A percentile compares a stretch with the other conserved stretches of the same genome.
phyloP scores from a whole-genome alignment of 2,113 vertebrate genomes.

The Limnothrissa miodon region DNA sequence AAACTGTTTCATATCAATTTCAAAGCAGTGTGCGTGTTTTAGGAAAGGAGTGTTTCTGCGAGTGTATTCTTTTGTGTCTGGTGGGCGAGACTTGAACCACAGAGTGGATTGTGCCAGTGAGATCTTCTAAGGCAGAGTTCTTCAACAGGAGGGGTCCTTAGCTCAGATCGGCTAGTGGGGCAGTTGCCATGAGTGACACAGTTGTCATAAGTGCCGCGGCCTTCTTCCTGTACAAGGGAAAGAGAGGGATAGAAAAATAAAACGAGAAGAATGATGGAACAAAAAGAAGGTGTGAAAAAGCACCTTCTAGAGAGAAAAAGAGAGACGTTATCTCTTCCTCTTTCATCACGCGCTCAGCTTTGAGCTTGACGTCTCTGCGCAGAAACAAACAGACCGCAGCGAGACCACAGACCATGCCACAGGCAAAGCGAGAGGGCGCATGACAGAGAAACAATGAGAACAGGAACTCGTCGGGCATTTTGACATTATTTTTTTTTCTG shows the following conservation, averaged over 20 bases:
- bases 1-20: too few relatives aligned
- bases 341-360: slow-evolving; percentile 52
- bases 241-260: slow-evolving; percentile 48
- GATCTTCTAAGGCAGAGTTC: too few relatives aligned
- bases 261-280: slow-evolving; percentile 35
- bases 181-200: slow-evolving; percentile 49
- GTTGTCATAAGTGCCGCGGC: slow-evolving; percentile 44
- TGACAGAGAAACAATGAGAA: neutral
- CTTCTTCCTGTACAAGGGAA: slow-evolving; percentile 62
- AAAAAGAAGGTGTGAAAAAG: neutral
- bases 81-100: too few relatives aligned
- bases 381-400: slow-evolving; percentile 74
- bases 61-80: too few relatives aligned
- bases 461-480: neutral
- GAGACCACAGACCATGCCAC: slow-evolving; percentile 67
- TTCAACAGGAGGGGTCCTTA: too few relatives aligned
- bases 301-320: slow-evolving; percentile 41
- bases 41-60: too few relatives aligned
- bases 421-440: slow-evolving; percentile 50
- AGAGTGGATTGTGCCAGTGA: too few relatives aligned
- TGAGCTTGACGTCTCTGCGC: slow-evolving; percentile 60
- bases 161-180: slow-evolving; percentile 42
- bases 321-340: slow-evolving; percentile 55
- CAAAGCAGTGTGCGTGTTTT: too few relatives aligned
- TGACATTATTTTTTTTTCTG: neutral